A percentile compares a stretch with the other conserved stretches of the same genome.
Evolutionary conservation across 2,113 vertebrate species (phyloP).

Genomic region (Oxyura jamaicensis): DNA sequence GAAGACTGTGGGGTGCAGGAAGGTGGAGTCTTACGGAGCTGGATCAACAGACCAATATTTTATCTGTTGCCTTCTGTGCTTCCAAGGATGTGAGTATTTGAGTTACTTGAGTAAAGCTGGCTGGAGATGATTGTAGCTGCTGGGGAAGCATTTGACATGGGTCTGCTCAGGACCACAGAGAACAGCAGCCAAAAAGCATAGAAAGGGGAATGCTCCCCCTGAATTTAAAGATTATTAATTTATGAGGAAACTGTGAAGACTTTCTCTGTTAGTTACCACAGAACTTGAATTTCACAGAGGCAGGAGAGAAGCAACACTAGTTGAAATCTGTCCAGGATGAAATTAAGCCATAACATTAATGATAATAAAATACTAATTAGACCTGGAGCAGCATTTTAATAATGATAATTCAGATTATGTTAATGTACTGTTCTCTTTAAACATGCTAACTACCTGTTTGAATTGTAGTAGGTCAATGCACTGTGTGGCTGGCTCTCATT

Average conservation of each 20-base stretch:
- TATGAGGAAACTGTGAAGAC: background rate
- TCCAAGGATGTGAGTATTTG: background rate
- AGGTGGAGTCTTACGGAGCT: fast-evolving
- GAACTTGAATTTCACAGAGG: background rate
- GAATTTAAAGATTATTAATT: background rate
- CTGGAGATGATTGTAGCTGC: background rate
- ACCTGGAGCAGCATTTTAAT: conserved; percentile 50
- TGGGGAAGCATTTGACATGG: background rate
- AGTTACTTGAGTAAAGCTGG: too few relatives aligned
- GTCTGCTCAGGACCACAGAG: background rate
- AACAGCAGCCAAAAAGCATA: background rate
- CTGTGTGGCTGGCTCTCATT: background rate
- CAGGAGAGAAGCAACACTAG: background rate
- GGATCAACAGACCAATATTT: background rate
- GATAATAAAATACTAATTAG: conserved; percentile 65
- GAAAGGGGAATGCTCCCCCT: background rate
- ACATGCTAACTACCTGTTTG: conserved; percentile 37
- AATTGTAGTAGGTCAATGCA: conserved; percentile 29
- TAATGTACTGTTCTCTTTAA: conserved; percentile 60
- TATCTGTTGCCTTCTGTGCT: background rate
- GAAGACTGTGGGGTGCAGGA: background rate
- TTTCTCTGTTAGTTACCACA: background rate
- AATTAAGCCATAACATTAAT: conserved; percentile 39
- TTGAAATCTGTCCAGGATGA: background rate
- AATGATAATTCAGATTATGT: conserved; percentile 63